Evolutionary conservation across 2,797 vertebrate genomes (phyloP).

Genomic region (Carcharodon carcharias): DNA sequence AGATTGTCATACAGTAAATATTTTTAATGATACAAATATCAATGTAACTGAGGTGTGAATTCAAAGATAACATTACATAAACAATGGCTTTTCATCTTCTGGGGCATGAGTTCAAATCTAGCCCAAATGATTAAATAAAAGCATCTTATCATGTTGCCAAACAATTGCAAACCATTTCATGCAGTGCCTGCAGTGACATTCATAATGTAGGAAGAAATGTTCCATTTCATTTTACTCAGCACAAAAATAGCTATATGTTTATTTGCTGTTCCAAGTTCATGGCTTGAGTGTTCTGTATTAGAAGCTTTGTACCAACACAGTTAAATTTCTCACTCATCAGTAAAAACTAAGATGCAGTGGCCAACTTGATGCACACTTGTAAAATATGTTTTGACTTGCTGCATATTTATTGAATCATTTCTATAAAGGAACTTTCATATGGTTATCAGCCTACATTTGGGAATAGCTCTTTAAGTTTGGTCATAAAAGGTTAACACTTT

Average conservation of each 20-base stretch:
- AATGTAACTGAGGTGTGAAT: neutral
- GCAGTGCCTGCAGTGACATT: neutral
- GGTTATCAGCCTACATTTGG: neutral
- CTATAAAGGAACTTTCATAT: neutral
- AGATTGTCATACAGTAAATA: neutral
- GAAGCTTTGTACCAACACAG: neutral
- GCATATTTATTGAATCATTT: neutral
- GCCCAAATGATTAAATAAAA: neutral
- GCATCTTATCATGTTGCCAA: neutral
- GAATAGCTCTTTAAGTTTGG: neutral
- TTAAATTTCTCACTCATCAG: neutral
- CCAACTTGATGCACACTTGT: neutral
- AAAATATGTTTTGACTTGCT: neutral
- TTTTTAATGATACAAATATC: neutral
- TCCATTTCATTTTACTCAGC: neutral
- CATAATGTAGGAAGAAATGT: neutral
- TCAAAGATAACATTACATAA: neutral
- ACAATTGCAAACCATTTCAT: neutral
- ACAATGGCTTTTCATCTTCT: neutral
- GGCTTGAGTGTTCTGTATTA: neutral
- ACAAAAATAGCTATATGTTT: neutral
- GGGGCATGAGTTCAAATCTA: neutral
- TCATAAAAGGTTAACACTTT: slow-evolving; percentile 1
- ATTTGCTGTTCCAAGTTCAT: slow-evolving; percentile 9
- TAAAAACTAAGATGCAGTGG: neutral